phyloP scores from a whole-genome alignment of 2,113 vertebrate genomes.

The Proteles cristata region DNA sequence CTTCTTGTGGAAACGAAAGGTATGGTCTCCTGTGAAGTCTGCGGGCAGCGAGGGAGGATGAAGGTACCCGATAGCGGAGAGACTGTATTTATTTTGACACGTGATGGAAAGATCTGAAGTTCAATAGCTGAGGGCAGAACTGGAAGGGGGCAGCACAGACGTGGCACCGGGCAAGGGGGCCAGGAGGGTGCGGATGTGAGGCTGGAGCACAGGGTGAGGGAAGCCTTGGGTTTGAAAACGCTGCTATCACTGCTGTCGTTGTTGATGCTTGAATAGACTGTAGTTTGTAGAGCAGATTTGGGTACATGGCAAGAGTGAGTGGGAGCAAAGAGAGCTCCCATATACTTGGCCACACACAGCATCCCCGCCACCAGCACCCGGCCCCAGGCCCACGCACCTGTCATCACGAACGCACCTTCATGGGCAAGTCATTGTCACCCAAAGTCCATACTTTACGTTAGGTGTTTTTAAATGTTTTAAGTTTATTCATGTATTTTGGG shows the following conservation, averaged over 20 bases:
- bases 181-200: accelerated
- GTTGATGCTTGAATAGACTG: background rate
- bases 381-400: accelerated
- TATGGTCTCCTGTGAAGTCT: constrained; percentile 83
- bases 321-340: accelerated
- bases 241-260: accelerated
- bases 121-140: constrained; percentile 65
- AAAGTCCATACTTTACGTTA: accelerated
- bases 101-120: constrained; percentile 81
- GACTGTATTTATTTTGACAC: constrained; percentile 81
- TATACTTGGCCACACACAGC: accelerated
- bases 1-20: constrained; percentile 86
- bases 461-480: too few species aligned
- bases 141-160: constrained; percentile 62
- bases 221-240: too few species aligned
- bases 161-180: constrained; percentile 42
- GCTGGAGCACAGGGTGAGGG: accelerated
- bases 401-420: accelerated
- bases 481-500: too few species aligned
- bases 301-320: accelerated
- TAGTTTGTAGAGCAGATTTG: background rate
- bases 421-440: accelerated
- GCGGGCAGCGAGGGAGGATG: constrained; percentile 74
- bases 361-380: accelerated
- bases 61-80: constrained; percentile 79